These are phyloP conservation scores for Omphaloscelis lunosa DNA, from an alignment of 2,888 invertebrate genomes.

Conservation along the genomic window DNA sequence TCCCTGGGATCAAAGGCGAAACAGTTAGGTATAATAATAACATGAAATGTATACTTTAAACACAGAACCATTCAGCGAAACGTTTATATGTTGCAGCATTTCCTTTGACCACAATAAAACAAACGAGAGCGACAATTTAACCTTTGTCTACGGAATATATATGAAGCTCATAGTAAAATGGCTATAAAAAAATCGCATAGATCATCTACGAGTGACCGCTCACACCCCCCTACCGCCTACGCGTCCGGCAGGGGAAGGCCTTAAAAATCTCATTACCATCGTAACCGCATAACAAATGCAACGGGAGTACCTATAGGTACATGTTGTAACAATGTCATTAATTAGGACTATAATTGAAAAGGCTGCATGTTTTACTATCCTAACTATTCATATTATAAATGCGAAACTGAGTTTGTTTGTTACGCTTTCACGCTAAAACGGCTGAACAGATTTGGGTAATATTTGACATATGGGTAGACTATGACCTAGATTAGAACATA, in stretches of 20 bases:
- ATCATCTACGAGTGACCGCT: conserved; percentile 86
- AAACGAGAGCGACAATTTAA: conserved; percentile 69
- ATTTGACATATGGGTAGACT: too few species aligned
- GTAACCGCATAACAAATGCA: conserved; percentile 72
- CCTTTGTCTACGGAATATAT: conserved; percentile 76
- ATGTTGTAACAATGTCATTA: conserved; percentile 45
- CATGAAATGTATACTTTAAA: conserved; percentile 36
- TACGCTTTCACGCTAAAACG: too few species aligned
- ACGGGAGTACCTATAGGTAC: conserved; percentile 56
- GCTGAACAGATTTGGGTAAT: too few species aligned
- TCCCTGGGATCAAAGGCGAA: conserved; percentile 35
- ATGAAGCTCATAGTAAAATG: conserved; percentile 80
- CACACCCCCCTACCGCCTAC: conserved; percentile 45
- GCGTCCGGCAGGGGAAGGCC: conserved; percentile 73
- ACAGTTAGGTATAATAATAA: conserved; percentile 33
- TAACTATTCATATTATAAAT: too few species aligned
- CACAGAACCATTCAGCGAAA: conserved; percentile 34
- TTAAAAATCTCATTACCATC: conserved; percentile 80
- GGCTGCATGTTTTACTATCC: background rate
- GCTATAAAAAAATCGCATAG: conserved; percentile 82
- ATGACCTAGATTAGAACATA: too few species aligned
- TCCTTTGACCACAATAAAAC: conserved; percentile 52
- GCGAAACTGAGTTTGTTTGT: too few species aligned
- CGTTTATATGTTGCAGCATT: conserved; percentile 55
- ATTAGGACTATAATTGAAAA: conserved; percentile 37